Conservation (phyloP, 2,797 vertebrate species). For the Hoplostethus atlanticus region DNA sequence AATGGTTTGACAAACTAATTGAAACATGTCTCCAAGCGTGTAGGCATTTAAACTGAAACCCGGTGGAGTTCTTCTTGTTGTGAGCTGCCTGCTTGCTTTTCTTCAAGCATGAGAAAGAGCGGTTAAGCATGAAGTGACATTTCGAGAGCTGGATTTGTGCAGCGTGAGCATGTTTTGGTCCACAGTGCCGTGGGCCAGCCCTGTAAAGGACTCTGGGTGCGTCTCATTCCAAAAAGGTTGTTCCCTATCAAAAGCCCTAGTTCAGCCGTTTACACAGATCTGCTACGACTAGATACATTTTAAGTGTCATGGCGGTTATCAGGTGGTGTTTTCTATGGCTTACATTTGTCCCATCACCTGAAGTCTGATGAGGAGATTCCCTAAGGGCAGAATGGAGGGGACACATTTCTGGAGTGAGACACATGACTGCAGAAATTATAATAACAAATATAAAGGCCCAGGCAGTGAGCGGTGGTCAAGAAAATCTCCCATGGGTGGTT, state of each 20-base stretch:
- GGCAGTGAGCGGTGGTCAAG: slow-evolving; percentile 39
- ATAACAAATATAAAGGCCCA: slow-evolving; percentile 14
- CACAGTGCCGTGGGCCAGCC: slow-evolving; percentile 69
- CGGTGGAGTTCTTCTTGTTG: slow-evolving; percentile 50
- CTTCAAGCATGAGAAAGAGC: slow-evolving; percentile 74
- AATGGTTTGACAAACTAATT: slow-evolving; percentile 54
- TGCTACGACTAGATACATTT: slow-evolving; percentile 51
- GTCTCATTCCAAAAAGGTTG: slow-evolving; percentile 76
- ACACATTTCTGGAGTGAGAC: slow-evolving; percentile 32
- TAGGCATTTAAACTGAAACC: slow-evolving; percentile 71
- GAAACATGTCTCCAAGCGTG: slow-evolving; percentile 67
- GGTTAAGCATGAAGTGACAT: slow-evolving; percentile 84
- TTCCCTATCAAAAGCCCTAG: slow-evolving; percentile 70
- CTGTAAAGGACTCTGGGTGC: slow-evolving; percentile 65
- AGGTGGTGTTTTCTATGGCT: slow-evolving; percentile 35
- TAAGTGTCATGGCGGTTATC: slow-evolving; percentile 48
- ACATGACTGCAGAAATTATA: slow-evolving; percentile 1
- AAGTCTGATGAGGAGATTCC: slow-evolving; percentile 29
- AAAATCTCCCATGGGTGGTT: slow-evolving; percentile 36
- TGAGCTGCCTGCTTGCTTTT: slow-evolving; percentile 65
- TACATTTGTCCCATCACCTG: slow-evolving; percentile 21
- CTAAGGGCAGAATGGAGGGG: slow-evolving; percentile 21
- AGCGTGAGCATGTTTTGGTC: slow-evolving; percentile 70
- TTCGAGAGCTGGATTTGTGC: slow-evolving; percentile 79
- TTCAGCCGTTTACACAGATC: slow-evolving; percentile 63